Conservation (phyloP, 2,113 vertebrate species). For the Microcebus ravelobensis region DNA sequence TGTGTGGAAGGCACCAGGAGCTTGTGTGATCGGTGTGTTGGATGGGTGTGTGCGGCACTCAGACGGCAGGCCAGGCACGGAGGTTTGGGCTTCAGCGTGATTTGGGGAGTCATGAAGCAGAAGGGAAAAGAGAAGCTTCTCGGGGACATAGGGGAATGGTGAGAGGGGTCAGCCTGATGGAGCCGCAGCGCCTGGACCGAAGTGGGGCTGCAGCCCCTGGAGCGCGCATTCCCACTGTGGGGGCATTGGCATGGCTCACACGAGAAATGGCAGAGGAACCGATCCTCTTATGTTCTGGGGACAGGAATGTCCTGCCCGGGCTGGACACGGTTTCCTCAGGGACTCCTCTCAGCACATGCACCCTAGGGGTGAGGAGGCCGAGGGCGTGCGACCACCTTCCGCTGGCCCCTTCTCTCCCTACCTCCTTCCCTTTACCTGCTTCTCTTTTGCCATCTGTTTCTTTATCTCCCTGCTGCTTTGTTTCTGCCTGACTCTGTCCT, state of each 20-base stretch:
- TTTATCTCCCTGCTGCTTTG: neutral
- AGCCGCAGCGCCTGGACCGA: neutral
- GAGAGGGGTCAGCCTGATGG: neutral
- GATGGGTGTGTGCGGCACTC: neutral
- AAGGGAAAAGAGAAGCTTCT: neutral
- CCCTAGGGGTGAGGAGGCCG: fast-evolving
- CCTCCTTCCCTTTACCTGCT: neutral
- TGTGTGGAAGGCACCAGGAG: neutral
- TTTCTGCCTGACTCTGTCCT: neutral
- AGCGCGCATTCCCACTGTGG: neutral
- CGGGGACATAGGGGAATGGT: neutral
- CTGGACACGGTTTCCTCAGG: neutral
- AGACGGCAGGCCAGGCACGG: fast-evolving
- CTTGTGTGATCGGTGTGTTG: neutral
- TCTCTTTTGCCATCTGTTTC: neutral
- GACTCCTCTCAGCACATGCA: neutral
- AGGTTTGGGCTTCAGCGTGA: neutral
- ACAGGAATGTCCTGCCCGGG: neutral
- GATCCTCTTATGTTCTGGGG: too few species aligned
- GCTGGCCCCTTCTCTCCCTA: neutral
- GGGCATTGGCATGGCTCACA: too few species aligned
- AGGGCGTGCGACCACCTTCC: fast-evolving
- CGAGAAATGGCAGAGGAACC: neutral
- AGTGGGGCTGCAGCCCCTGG: fast-evolving
- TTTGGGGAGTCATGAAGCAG: neutral